Conservation (phyloP, 2,888 invertebrate genomes). For the Hecatera dysodea region DNA sequence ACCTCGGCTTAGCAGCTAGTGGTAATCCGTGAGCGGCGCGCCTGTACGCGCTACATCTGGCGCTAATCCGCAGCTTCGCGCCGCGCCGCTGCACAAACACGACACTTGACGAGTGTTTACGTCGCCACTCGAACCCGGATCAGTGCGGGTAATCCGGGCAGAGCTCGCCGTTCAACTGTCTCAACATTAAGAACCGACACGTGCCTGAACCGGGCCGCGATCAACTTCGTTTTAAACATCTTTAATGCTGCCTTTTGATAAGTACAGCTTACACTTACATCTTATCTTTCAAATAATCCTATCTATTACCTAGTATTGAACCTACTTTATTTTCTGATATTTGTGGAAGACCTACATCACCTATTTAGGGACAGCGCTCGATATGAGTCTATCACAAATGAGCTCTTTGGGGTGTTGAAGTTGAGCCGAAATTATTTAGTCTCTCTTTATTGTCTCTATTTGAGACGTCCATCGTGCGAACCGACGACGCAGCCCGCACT, state of each 20-base stretch:
- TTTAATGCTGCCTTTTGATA: too few relatives aligned
- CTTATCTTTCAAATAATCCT: neutral
- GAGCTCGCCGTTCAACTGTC: slow-evolving; percentile 15
- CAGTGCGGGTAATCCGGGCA: slow-evolving; percentile 57
- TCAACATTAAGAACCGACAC: neutral
- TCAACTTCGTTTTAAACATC: neutral
- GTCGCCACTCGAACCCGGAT: slow-evolving; percentile 54
- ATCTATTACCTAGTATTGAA: neutral
- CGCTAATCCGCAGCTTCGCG: slow-evolving; percentile 45
- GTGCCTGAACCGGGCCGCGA: neutral
- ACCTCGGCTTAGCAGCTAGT: slow-evolving; percentile 58
- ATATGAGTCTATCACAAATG: too few relatives aligned
- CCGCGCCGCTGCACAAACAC: slow-evolving; percentile 49
- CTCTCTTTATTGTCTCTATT: too few relatives aligned
- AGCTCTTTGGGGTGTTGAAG: too few relatives aligned
- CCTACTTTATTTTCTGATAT: neutral
- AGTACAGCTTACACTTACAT: too few relatives aligned
- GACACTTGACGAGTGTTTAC: slow-evolving; percentile 58
- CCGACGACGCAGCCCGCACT: too few relatives aligned
- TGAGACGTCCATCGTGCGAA: too few relatives aligned
- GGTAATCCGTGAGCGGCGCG: slow-evolving; percentile 35
- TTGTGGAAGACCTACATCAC: too few relatives aligned
- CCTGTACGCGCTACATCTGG: slow-evolving; percentile 27
- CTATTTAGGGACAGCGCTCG: too few relatives aligned
- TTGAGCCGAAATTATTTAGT: too few relatives aligned